Evolutionary conservation across 2,888 invertebrate genomes (phyloP), one percentile per base, ranked within the genome.

Genomic region (Blastobasis lacticolella): DNA sequence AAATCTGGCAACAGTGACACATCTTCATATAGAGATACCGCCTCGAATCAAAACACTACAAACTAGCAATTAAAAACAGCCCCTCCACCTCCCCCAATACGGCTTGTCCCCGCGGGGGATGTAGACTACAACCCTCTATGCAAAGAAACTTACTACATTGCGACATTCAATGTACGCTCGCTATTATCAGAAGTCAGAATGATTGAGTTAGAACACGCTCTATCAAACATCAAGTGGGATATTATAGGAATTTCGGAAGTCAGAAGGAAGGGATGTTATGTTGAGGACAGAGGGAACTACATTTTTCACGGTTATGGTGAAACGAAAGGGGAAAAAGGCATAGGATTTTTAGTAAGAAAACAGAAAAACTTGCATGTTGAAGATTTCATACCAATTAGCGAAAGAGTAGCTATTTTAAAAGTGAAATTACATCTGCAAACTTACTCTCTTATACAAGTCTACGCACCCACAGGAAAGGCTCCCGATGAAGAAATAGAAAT

Each of bases 381-480:
- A 5, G 51, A 10, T 38, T 55, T 53, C 7, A 5, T 5, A 6
- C 54, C 49, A 5, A 3, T 59, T 4, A 55, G 57, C 7, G 57
- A 59, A 37, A 49, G 55, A 51, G 55, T 55, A 1, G 57, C 55
- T 4, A 0, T 58, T 10, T 8, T 60, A 37, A 40, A 57, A 36
- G 4, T 59, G 6, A 37, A 54, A 5, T 50, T 49, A 5, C 2
- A 54, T 1, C 41, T 37, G 5, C 2, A 3, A 5, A 1, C 7
- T 0, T 44, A 54, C 6, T 46, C 52, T n/a, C 53, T 64, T 9
- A 57, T 62, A 6, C 62, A 63, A 53, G 52, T 47, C 1, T 58
- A 63, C 10, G 50, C 61, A 8, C 63, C 61, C 0, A 65, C 60
- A 0, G 53, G 54, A 23, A 45, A 36, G n/a, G 49, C 64, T 46